These are phyloP conservation scores for Masticophis lateralis DNA, from an alignment of 2,797 vertebrate species.

Conservation along the genomic window DNA sequence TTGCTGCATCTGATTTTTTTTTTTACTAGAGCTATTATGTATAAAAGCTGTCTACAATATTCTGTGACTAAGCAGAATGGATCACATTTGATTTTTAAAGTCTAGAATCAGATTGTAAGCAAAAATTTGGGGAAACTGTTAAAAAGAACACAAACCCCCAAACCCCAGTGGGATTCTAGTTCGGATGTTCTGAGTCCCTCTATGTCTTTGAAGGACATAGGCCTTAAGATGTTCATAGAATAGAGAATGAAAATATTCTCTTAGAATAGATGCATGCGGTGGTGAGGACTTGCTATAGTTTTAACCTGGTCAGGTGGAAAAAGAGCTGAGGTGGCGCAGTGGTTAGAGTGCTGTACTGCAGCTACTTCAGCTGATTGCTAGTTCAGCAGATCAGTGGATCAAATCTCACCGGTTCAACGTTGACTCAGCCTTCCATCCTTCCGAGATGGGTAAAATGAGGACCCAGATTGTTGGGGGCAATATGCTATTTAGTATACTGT, in stretches of 20 bases:
- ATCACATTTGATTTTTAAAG: not conserved
- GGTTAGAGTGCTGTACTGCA: too few relatives aligned
- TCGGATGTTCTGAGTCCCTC: not conserved
- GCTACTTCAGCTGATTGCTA: too few relatives aligned
- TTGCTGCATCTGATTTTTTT: constrained; percentile 19
- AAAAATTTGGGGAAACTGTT: not conserved
- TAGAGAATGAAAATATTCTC: not conserved
- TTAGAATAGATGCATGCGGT: not conserved
- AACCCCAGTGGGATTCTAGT: not conserved
- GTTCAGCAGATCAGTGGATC: too few relatives aligned
- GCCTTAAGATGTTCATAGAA: not conserved
- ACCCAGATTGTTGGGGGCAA: too few relatives aligned
- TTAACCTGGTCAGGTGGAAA: not conserved
- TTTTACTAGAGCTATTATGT: not conserved
- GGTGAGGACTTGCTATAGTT: not conserved
- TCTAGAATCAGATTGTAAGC: not conserved
- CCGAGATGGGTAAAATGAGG: too few relatives aligned
- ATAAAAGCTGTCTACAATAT: not conserved
- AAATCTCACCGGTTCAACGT: too few relatives aligned
- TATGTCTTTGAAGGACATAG: not conserved
- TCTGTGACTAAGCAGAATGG: not conserved
- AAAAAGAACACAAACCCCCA: not conserved
- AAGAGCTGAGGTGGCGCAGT: not conserved
- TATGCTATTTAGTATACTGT: too few relatives aligned
- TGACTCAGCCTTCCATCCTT: too few relatives aligned